Base-by-base conservation (phyloP, 2,888 invertebrate genomes). In the Gnatocerus cornutus region DNA sequence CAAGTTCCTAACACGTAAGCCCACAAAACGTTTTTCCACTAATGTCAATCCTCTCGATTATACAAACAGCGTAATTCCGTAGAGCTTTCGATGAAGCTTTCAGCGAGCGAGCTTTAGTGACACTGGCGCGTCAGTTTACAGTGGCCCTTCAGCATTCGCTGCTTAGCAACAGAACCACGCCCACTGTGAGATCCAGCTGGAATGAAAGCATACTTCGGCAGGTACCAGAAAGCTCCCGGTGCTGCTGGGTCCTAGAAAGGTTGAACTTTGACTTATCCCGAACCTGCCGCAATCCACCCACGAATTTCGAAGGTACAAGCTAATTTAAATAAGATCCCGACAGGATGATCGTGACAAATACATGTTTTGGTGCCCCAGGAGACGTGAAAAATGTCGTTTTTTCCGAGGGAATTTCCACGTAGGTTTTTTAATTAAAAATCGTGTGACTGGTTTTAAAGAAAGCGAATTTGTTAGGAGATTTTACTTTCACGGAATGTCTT, bases 151-250 rank as follows among this genome's bases (percentile, higher is more conserved):
- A 78, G 80, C 78, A 77, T 75, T 71, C 73, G 83, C 78, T 81
- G 82, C 83, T 79, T 80, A 79, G 83, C 82, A 82, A 82, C 83
- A 77, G 78, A 69, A 75, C 82, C 81, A 81, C 81, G 81, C 81
- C 81, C 77, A 81, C 77, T 64, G 66, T 69, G 70, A 76, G 72
- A 77, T 75, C 72, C 64, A 46, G 75, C 76, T 71, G 76, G 71
- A 71, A 58, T 43, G 41, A 29, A 61, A 37, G 67, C 53, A 61
- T 69, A 73, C 70, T 72, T 73, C 71, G 73, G 70, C 73, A 75
- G 76, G 73, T 76, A 73, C 70, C 64, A 71, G 64, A 21, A 43
- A 30, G 43, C 10, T 39, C 45, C 41, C 9, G 48, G 10, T 27
- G 33, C 14, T 37, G 61, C 61, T 65, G 64, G 50, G 21, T 46